Evolutionary conservation across 2,888 invertebrate genomes (phyloP).

Genomic region (Nezara viridula): DNA sequence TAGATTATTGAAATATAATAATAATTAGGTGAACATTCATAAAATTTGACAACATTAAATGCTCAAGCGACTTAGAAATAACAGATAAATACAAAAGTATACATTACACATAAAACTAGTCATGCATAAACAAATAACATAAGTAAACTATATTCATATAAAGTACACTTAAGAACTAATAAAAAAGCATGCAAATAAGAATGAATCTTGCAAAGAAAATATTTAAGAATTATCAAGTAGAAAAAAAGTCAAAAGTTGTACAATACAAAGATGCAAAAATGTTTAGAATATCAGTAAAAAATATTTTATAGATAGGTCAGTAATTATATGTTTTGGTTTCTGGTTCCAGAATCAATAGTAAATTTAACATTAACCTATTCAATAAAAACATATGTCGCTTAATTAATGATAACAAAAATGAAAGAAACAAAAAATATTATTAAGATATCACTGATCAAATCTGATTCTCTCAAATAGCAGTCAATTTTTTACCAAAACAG

Average conservation of each 20-base stretch:
- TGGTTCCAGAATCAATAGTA: background rate
- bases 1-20: background rate
- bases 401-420: background rate
- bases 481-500: too few relatives aligned
- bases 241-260: background rate
- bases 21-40: background rate
- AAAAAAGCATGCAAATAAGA: background rate
- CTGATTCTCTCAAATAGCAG: too few relatives aligned
- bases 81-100: background rate
- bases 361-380: background rate
- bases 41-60: background rate
- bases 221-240: background rate
- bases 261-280: background rate
- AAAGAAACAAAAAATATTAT: background rate
- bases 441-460: too few relatives aligned
- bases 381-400: background rate
- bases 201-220: slow-evolving; percentile 1
- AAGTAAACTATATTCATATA: background rate
- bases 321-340: background rate
- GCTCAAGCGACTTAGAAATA: background rate
- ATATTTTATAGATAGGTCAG: background rate
- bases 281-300: background rate
- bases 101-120: background rate
- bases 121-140: background rate
- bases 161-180: background rate